Evolutionary conservation across 1,140 invertebrate genomes (phyloP), one percentile per base, ranked within the genome.

Genomic region (Atta colombica): DNA sequence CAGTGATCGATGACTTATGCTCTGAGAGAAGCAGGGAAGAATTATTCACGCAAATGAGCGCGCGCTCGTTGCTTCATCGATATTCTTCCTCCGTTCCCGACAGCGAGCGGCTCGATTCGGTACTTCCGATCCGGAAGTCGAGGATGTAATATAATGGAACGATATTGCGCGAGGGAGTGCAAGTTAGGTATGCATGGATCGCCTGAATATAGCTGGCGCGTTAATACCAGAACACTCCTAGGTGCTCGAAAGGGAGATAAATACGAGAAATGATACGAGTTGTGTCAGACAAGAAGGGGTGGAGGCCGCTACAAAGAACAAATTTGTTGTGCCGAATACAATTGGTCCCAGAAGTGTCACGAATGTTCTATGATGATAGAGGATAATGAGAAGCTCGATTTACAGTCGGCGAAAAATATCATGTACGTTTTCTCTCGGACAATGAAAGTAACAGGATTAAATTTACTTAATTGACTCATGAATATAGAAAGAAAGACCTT

Each of bases 161-260:
- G 82, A 89, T 86, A 77, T 66, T 66, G 69, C 65, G 71, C 61
- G 63, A 61, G 75, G 51, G 45, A n/a, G 61, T 53, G 58, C 58
- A 87, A 92, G 81, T 93, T 92, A 91, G 84, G 88, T 93, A 93
- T 94, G 93, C 92, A 94, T 93, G 91, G 89, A 87, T 92, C 58
- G 84, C 90, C 66, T 91, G 92, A 94, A 94, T 93, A 93, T 90
- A 93, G 92, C 78, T 77, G 74, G 87, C 77, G 80, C 88, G 86
- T 94, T 94, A 94, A 94, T 94, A 93, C 82, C 80, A 65, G 85
- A 94, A 91, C 89, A 91, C 89, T 89, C 89, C n/a, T 49, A 66
- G 81, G 12, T 58, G 82, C 77, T 68, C 69, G 74, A 55, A 53
- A 78, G 53, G 63, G 28, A 66, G 77, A 77, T 53, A 60, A 78